Evolutionary conservation across 2,113 vertebrate species (phyloP).

Genomic region (Manacus vitellinus): DNA sequence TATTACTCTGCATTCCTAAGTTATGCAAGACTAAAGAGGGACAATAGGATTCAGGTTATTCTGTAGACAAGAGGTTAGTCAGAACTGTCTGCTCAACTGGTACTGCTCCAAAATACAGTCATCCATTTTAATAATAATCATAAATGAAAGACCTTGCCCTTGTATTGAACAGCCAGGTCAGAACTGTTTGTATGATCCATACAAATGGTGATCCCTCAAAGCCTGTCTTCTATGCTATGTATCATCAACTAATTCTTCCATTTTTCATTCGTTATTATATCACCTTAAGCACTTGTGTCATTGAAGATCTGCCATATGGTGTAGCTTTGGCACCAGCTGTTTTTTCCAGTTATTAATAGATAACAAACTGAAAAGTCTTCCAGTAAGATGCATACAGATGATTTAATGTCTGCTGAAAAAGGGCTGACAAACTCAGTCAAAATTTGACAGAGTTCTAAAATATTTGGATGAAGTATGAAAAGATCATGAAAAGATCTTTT

Average conservation of each 20-base stretch:
- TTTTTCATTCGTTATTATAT: conserved; percentile 24
- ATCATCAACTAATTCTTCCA: neutral
- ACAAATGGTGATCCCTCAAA: neutral
- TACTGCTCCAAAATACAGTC: neutral
- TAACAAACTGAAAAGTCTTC: neutral
- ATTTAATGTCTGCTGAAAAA: neutral
- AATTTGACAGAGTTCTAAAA: neutral
- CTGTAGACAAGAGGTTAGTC: neutral
- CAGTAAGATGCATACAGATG: neutral
- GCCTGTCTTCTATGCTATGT: neutral
- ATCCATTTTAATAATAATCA: neutral
- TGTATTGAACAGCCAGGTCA: neutral
- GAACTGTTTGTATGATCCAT: neutral
- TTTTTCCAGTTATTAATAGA: conserved; percentile 22
- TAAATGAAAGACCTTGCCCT: neutral
- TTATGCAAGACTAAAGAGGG: neutral
- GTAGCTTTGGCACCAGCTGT: neutral
- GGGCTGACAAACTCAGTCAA: neutral
- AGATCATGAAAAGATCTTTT: neutral
- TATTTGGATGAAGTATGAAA: neutral
- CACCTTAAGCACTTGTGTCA: neutral
- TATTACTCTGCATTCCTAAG: neutral
- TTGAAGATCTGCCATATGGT: neutral
- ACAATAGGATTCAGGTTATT: neutral
- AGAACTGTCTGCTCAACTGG: neutral